Evolutionary conservation across 2,113 vertebrate genomes (phyloP).

Genomic region (Tenebrosternarchus preto): DNA sequence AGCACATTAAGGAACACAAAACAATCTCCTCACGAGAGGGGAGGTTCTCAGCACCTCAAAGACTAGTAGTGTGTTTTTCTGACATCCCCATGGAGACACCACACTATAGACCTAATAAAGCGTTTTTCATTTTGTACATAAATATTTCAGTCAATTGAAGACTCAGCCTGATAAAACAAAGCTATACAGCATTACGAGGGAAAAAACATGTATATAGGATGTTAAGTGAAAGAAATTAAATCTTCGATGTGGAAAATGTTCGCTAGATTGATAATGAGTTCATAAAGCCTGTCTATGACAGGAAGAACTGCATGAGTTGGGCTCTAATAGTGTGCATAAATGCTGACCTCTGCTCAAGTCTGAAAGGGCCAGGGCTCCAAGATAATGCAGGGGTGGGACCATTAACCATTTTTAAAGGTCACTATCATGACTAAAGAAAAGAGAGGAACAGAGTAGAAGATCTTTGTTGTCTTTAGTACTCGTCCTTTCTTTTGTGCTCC

Average conservation of each 20-base stretch:
- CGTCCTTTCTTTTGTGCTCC: constrained; percentile 15
- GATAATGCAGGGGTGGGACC: constrained; percentile 28
- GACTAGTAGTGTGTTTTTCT: constrained; percentile 10
- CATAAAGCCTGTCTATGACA: constrained; percentile 8
- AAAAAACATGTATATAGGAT: background rate
- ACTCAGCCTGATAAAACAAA: background rate
- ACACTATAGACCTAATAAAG: background rate
- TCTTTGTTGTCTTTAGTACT: constrained; percentile 33
- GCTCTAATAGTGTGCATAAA: constrained; percentile 30
- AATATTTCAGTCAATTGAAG: background rate
- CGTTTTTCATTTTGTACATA: too few relatives aligned
- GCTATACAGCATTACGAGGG: background rate
- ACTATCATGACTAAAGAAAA: constrained; percentile 20
- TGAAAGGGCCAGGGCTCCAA: background rate
- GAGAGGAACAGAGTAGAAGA: background rate
- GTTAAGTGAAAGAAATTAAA: background rate
- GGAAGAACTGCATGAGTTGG: background rate
- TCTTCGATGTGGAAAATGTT: background rate
- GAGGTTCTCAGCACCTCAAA: constrained; percentile 23
- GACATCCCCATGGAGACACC: constrained; percentile 22
- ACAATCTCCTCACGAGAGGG: constrained; percentile 31
- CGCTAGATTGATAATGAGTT: background rate
- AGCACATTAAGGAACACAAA: constrained; percentile 58
- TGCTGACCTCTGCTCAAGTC: constrained; percentile 24
- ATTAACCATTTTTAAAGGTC: constrained; percentile 53